Base-by-base conservation (phyloP, 2,113 vertebrate species). In the Rhineura floridana region DNA sequence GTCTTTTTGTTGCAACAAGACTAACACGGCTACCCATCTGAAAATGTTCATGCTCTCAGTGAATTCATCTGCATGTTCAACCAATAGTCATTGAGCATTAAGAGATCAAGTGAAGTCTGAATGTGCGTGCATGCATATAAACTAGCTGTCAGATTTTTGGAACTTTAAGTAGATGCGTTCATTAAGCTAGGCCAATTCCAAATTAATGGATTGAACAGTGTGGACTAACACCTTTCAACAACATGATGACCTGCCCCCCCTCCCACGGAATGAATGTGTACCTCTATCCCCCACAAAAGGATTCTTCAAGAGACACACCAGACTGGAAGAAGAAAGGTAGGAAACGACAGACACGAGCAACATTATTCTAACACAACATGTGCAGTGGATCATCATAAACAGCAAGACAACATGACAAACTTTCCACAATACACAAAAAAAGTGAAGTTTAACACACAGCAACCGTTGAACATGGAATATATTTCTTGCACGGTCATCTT, bases 381-480 rank as follows among this genome's bases (percentile, higher is more conserved):
- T 3, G 10, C 7, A 46, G 33, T 9, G 42, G 9, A 11, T 63
- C n/a, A 33, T 9, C 55, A 42, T 63, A 42, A 76, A 77, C 17
- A 62, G 30, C 52, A 73, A 72, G 69, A 50, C 73, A 36, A 23
- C 15, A 59, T 80, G 10, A 52, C 25, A 83, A 36, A 28, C 55
- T 42, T 75, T 2, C 19, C 55, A 77, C 28, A 33, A 44, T 76
- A 85, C 85, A 48, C 33, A 70, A 81, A 10, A 92, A 3, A 82
- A 15, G 5, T 30, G 81, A 73, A 13, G 42, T 65, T 81, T 91
- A 83, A 91, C n/a, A 69, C 88, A 80, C 77, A 70, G 21, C 1
- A 90, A 46, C 76, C 87, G 42, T 88, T 93, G 55, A 93, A 83
- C 30, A 77, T 33, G 42, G 55, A 2, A 87, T 6, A 92, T 44